Conservation (phyloP, 2,888 invertebrate species). For the Sminthurinus aureus region DNA sequence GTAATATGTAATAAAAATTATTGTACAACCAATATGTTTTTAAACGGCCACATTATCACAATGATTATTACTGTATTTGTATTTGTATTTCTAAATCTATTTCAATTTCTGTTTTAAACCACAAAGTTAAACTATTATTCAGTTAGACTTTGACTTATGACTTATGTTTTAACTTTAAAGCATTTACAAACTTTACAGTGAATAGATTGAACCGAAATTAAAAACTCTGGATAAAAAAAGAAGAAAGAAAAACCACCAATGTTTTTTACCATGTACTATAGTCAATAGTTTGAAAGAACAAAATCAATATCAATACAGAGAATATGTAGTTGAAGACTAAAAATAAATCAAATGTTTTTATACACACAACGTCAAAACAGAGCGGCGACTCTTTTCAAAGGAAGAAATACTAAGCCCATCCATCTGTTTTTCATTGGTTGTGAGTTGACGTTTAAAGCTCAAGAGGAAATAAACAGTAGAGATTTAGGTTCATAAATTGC, state of each 20-base stretch:
- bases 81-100: not conserved
- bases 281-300: not conserved
- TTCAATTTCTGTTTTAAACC: not conserved
- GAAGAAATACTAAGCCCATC: constrained; percentile 21
- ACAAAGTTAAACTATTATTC: not conserved
- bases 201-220: not conserved
- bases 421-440: constrained; percentile 1
- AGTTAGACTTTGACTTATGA: too few relatives aligned
- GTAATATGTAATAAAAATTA: not conserved
- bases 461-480: constrained; percentile 23
- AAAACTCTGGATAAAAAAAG: not conserved
- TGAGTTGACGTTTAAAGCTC: constrained; percentile 22
- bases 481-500: constrained; percentile 18
- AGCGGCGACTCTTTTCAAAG: constrained; percentile 14
- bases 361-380: constrained; percentile 16
- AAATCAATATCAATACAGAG: not conserved
- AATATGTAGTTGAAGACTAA: not conserved
- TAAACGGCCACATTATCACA: too few relatives aligned
- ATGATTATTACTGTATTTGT: too few relatives aligned
- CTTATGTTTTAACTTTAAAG: too few relatives aligned
- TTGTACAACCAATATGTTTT: not conserved
- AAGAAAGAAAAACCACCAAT: not conserved
- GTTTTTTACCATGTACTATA: not conserved
- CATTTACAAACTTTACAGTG: not conserved
- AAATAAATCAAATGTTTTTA: constrained; percentile 20